Base-by-base conservation (phyloP, 2,888 invertebrate genomes). In the Orthosia gothica region DNA sequence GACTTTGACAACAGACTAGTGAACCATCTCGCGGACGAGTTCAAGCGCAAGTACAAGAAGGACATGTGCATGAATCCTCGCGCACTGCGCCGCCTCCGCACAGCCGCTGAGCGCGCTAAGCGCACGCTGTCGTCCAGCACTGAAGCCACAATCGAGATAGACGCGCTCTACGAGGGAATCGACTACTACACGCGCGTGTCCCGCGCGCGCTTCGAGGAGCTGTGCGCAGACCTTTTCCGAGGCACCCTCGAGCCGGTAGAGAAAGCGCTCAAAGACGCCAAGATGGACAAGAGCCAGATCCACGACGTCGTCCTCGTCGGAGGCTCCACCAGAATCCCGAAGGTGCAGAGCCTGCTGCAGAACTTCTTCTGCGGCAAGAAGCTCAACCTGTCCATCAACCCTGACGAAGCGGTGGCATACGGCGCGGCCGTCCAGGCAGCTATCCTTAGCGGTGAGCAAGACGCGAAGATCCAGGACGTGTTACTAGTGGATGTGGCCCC, bases 301-400 rank as follows among this genome's bases (percentile, higher is more conserved):
- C 97, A 98, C 90, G 98, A 98, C 87, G 97, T 98, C 4, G 98
- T 98, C 0, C 95, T 98, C 49, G 98, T 98, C 52, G 98, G 98
- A n/a, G 98, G 98, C 40, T 98, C 98, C 0, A 98, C 98, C 0
- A 97, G 98, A 76, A 98, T 98, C 73, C 98, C 98, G 0, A 98
- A 98, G 91, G 97, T 98, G 54, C 98, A 98, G 93, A 97, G 95
- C 77, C 92, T 98, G 82, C 94, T 98, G 49, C 97, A 98, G 92
- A 98, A 98, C 92, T 98, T 97, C 96, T 98, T 98, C 97, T 97
- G 97, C 84, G 98, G 98, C 13, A 98, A 98, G 93, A 95, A 97
- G 63, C 93, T 98, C 20, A 98, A 98, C 91, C 94, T 98, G 57
- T 98, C 98, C 57, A 98, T 98, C 89, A 98, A 98, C 89, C 98